Percentiles rank a stretch among this genome's conserved stretches.
Evolutionary conservation across 2,797 vertebrate genomes (phyloP).

Genomic region (Danio albolineatus): DNA sequence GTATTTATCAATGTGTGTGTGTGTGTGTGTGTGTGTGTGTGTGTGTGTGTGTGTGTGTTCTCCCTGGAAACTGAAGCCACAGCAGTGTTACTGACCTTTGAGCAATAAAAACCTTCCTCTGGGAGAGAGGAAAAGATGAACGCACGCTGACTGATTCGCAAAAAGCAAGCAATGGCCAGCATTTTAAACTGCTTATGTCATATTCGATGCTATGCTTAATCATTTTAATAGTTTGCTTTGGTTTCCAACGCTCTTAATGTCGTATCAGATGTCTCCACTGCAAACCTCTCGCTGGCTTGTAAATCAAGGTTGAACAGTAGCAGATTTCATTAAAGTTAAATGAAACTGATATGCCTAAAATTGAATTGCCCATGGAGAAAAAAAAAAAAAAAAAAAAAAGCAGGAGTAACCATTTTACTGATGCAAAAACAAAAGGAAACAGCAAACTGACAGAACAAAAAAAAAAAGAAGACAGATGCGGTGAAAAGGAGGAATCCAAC

Average conservation of each 20-base stretch:
- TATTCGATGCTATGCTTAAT: not conserved
- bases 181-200: not conserved
- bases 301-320: conserved; percentile 29
- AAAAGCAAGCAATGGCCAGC: not conserved
- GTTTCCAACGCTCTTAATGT: not conserved
- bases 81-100: not conserved
- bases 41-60: not conserved
- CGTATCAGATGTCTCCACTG: not conserved
- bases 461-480: not conserved
- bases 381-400: not conserved
- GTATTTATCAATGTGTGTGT: not conserved
- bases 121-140: not conserved
- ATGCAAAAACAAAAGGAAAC: not conserved
- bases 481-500: conserved; percentile 21
- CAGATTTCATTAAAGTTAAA: conserved; percentile 3
- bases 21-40: too few relatives aligned
- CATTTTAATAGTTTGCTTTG: not conserved
- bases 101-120: conserved; percentile 26
- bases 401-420: not conserved
- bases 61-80: conserved; percentile 11
- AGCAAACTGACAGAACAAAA: not conserved
- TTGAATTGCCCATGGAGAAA: not conserved
- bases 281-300: not conserved
- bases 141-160: not conserved
- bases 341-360: not conserved